Evolutionary conservation across 35 echinoderm and acorn worm genomes (phyloP).

Genomic region (Hemicentrotus pulcherrimus): DNA sequence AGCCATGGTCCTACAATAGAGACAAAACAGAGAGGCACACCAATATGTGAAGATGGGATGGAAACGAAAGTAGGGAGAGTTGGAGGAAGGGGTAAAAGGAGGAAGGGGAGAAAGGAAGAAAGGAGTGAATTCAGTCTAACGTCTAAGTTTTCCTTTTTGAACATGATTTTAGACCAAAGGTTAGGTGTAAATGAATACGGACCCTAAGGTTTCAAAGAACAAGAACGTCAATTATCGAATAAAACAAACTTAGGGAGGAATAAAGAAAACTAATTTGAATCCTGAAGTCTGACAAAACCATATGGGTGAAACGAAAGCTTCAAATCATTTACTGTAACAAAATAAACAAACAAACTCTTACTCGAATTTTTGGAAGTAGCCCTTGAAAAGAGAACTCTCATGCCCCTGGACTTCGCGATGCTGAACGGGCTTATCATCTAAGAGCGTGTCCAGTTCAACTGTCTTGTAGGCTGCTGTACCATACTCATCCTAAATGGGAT

Average conservation of each 20-base stretch:
- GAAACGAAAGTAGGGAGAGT: background rate
- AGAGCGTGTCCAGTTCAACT: conserved; percentile 84
- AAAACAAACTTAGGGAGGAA: too few relatives aligned
- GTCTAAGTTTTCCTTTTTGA: too few relatives aligned
- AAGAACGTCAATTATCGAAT: too few relatives aligned
- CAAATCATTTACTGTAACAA: background rate
- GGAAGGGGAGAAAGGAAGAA: too few relatives aligned
- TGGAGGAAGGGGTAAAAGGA: too few relatives aligned
- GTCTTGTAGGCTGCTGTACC: conserved; percentile 96
- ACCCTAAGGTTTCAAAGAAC: too few relatives aligned
- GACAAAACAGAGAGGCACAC: background rate
- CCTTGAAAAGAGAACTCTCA: conserved; percentile 66
- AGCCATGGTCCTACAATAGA: conserved; percentile 60
- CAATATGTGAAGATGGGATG: background rate
- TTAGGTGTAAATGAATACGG: too few relatives aligned
- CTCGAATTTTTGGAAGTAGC: conserved; percentile 70
- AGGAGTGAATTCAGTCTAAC: too few relatives aligned
- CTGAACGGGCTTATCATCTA: conserved; percentile 89
- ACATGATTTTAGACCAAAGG: too few relatives aligned
- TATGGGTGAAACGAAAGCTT: too few relatives aligned
- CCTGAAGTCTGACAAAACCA: too few relatives aligned
- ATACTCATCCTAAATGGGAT: conserved; percentile 77
- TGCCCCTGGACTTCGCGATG: conserved; percentile 85
- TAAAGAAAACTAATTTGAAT: too few relatives aligned
- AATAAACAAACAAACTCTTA: conserved; percentile 52